Percentiles rank a stretch among this genome's conserved stretches.
Evolutionary conservation across 2,888 invertebrate genomes (phyloP).

Genomic region (Thera britannica): DNA sequence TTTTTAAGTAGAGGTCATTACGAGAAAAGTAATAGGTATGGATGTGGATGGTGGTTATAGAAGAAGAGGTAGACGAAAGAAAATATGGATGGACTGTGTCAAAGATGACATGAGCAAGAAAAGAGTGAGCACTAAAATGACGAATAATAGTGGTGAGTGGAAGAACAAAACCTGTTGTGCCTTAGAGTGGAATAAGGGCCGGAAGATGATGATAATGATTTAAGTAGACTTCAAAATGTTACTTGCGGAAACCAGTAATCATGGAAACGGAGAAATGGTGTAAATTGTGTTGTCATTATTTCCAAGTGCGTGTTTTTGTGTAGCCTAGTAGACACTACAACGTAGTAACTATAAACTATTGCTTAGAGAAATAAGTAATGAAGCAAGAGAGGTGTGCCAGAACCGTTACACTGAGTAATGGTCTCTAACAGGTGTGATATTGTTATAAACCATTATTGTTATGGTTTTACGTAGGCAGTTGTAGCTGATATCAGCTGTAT

Average conservation of each 20-base stretch:
- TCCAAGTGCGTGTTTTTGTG: neutral
- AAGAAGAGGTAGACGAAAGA: too few relatives aligned
- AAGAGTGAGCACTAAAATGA: too few relatives aligned
- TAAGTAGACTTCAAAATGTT: too few relatives aligned
- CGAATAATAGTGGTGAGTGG: too few relatives aligned
- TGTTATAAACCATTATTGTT: slow-evolving; percentile 1
- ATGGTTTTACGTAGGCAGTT: neutral
- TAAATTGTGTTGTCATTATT: neutral
- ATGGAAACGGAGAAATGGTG: neutral
- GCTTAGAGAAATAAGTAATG: slow-evolving; percentile 1
- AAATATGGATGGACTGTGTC: too few relatives aligned
- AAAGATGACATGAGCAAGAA: too few relatives aligned
- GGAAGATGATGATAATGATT: too few relatives aligned
- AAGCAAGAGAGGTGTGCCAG: slow-evolving; percentile 3
- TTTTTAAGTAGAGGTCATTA: too few relatives aligned
- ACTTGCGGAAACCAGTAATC: neutral
- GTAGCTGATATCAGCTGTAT: neutral
- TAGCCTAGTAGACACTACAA: neutral
- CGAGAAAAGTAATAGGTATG: too few relatives aligned
- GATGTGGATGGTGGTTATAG: too few relatives aligned
- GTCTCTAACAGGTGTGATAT: slow-evolving; percentile 6
- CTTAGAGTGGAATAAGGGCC: too few relatives aligned
- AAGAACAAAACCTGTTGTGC: too few relatives aligned
- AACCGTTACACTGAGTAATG: slow-evolving; percentile 4
- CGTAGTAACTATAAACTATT: slow-evolving; percentile 3